Percentiles rank a stretch among this genome's conserved stretches.
phyloP scores from a whole-genome alignment of 2,888 invertebrate species.

The Zaprionus obscuricornis region DNA sequence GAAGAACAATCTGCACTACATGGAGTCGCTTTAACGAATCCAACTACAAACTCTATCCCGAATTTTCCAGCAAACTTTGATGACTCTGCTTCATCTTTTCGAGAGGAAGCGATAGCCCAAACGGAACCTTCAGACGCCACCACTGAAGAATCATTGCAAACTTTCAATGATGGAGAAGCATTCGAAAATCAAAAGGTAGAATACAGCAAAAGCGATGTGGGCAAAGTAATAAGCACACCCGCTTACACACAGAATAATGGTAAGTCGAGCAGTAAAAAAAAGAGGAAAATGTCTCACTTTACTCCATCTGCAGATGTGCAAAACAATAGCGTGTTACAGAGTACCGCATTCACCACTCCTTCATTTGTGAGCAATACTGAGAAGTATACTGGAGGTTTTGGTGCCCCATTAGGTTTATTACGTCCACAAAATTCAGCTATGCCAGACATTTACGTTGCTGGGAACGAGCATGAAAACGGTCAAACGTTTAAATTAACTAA shows the following conservation, averaged over 20 bases:
- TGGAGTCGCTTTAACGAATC: slow-evolving; percentile 36
- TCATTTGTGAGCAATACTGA: slow-evolving; percentile 38
- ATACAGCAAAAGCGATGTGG: slow-evolving; percentile 81
- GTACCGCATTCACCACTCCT: not conserved
- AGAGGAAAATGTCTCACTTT: not conserved
- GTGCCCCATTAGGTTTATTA: slow-evolving; percentile 59
- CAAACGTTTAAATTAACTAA: slow-evolving; percentile 27
- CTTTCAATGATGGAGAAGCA: slow-evolving; percentile 38
- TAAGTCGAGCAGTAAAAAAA: slow-evolving; percentile 33
- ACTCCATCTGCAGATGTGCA: slow-evolving; percentile 20
- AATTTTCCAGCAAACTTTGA: slow-evolving; percentile 81
- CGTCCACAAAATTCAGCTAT: slow-evolving; percentile 34
- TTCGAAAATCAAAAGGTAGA: slow-evolving; percentile 66
- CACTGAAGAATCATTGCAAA: slow-evolving; percentile 55
- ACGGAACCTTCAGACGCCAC: slow-evolving; percentile 23
- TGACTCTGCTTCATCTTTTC: slow-evolving; percentile 25
- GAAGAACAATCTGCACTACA: slow-evolving; percentile 16
- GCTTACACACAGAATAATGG: slow-evolving; percentile 61
- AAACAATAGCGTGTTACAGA: slow-evolving; percentile 7
- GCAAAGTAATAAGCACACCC: slow-evolving; percentile 80
- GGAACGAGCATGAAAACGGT: slow-evolving; percentile 53
- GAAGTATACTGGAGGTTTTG: slow-evolving; percentile 81
- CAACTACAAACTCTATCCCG: slow-evolving; percentile 74
- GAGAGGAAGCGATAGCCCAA: not conserved
- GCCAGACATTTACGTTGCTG: slow-evolving; percentile 62